These are phyloP conservation scores for Lapara coniferarum DNA, from an alignment of 2,888 invertebrate species.

Conservation along the genomic window DNA sequence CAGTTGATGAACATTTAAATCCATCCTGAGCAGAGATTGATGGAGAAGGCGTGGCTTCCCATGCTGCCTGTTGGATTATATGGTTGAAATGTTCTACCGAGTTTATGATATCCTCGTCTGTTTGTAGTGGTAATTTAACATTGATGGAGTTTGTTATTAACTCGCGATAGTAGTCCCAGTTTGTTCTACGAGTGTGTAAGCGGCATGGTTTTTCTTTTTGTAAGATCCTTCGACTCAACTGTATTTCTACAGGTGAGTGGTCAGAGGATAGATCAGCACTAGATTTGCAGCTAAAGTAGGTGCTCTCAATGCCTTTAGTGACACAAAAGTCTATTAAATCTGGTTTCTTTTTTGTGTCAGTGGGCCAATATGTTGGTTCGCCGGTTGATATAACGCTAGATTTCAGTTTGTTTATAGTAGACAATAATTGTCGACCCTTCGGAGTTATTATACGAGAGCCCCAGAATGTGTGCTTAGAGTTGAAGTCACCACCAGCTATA, in stretches of 20 bases:
- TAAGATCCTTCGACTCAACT: slow-evolving; percentile 24
- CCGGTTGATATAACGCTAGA: slow-evolving; percentile 2
- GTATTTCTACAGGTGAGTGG: slow-evolving; percentile 33
- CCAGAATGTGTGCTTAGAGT: slow-evolving; percentile 37
- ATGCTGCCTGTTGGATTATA: slow-evolving; percentile 33
- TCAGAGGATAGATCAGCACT: slow-evolving; percentile 34
- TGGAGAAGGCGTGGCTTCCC: slow-evolving; percentile 34
- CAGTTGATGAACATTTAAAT: slow-evolving; percentile 27
- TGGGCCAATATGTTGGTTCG: slow-evolving; percentile 34
- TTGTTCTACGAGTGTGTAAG: slow-evolving; percentile 31
- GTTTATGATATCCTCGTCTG: slow-evolving; percentile 23
- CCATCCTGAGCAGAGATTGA: slow-evolving; percentile 5
- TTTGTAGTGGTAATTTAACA: slow-evolving; percentile 29
- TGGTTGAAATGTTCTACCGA: slow-evolving; percentile 26
- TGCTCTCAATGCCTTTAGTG: slow-evolving; percentile 22
- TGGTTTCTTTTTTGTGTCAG: no score
- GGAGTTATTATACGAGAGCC: slow-evolving; percentile 34
- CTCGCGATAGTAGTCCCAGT: slow-evolving; percentile 33
- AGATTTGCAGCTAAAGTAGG: slow-evolving; percentile 24
- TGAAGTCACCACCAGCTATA: slow-evolving; percentile 36
- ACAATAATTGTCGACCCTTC: slow-evolving; percentile 32
- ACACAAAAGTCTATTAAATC: slow-evolving; percentile 36
- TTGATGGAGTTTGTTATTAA: slow-evolving; percentile 21
- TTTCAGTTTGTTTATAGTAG: neutral
- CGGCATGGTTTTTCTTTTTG: neutral